Evolutionary conservation across 2,888 invertebrate genomes (phyloP).

Genomic region (Leucophora obtusa): DNA sequence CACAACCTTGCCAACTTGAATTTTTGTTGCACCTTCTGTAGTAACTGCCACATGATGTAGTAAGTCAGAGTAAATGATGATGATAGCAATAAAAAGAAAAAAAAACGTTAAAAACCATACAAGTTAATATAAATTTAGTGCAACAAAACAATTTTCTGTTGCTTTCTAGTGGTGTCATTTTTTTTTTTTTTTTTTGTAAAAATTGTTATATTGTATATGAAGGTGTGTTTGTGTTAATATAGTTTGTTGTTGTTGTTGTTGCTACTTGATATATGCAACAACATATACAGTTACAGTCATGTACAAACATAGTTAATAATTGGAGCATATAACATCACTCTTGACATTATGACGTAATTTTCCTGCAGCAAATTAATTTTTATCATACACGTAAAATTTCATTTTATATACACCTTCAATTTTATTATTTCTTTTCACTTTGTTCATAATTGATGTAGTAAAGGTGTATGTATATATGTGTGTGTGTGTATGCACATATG

Average conservation of each 20-base stretch:
- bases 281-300: not conserved
- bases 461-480: constrained; percentile 1
- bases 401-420: constrained; percentile 25
- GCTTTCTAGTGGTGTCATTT: not conserved
- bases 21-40: constrained; percentile 6
- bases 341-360: constrained; percentile 75
- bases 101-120: constrained; percentile 27
- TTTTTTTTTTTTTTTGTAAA: not conserved
- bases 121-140: constrained; percentile 53
- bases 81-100: constrained; percentile 9
- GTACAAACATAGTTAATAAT: constrained; percentile 67
- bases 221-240: not conserved
- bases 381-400: constrained; percentile 52
- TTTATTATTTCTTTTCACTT: not conserved
- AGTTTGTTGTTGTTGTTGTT: constrained; percentile 7
- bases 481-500: not conserved
- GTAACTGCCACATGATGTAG: not conserved
- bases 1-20: constrained; percentile 49
- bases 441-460: not conserved
- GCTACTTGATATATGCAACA: constrained; percentile 6
- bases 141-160: constrained; percentile 40
- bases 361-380: constrained; percentile 66
- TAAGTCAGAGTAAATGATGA: not conserved
- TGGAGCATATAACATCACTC: constrained; percentile 77
- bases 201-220: not conserved